phyloP scores from a whole-genome alignment of 2,113 vertebrate genomes.

The Xenopus tropicalis region UCB_Xtro_10.0 CM004446.2:85859501-85860000 shows the following conservation, averaged over 20 bases:
- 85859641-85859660: constrained; percentile 55
- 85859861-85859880: neutral
- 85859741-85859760: neutral
- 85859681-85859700: constrained; percentile 52
- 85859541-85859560: too few species aligned
- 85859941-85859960: constrained; percentile 29
- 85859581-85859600: neutral
- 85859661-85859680: constrained; percentile 43
- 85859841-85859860: neutral
- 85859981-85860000: constrained; percentile 44
- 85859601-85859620: constrained; percentile 53
- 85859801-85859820: too few species aligned
- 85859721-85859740: constrained; percentile 38
- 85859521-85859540: too few species aligned
- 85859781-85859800: too few species aligned
- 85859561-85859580: too few species aligned
- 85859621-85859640: constrained; percentile 54
- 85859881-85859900: neutral
- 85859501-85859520: too few species aligned
- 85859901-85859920: constrained; percentile 23
- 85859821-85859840: neutral
- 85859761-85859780: neutral
- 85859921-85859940: neutral
- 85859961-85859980: constrained; percentile 29
- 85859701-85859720: constrained; percentile 48